phyloP scores from a whole-genome alignment of 2,888 invertebrate genomes.

The Philereme vetulata region DNA sequence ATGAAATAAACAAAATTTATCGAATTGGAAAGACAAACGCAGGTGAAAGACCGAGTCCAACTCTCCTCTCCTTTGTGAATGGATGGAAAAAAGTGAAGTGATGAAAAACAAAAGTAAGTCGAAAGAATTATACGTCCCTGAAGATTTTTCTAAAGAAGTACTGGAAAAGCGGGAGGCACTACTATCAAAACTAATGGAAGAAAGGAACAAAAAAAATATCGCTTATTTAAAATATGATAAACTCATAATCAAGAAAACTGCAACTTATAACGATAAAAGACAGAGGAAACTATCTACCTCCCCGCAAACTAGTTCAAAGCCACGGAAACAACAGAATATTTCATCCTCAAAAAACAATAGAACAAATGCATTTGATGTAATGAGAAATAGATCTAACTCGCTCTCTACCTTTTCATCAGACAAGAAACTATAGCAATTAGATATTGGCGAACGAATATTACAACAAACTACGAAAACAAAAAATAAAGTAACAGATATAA shows the following conservation, averaged over 20 bases:
- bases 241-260: not conserved
- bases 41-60: no score
- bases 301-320: not conserved
- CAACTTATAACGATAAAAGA: not conserved
- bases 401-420: not conserved
- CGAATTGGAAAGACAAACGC: no score
- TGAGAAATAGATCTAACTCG: conserved; percentile 3
- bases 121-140: no score
- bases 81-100: no score
- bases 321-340: not conserved
- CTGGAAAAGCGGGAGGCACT: no score
- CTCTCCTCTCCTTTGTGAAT: no score
- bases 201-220: no score
- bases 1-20: no score
- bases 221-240: conserved; percentile 1
- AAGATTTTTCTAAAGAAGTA: no score
- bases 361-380: conserved; percentile 3
- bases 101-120: no score
- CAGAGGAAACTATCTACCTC: not conserved
- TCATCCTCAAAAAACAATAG: not conserved
- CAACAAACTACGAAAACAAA: conserved; percentile 1
- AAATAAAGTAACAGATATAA: conserved; percentile 20
- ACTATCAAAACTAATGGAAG: no score
- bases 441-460: not conserved
- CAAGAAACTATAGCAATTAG: conserved; percentile 7